These are phyloP conservation scores for Zootermopsis nevadensis DNA, from an alignment of 2,888 invertebrate genomes.

Conservation along the genomic window DNA sequence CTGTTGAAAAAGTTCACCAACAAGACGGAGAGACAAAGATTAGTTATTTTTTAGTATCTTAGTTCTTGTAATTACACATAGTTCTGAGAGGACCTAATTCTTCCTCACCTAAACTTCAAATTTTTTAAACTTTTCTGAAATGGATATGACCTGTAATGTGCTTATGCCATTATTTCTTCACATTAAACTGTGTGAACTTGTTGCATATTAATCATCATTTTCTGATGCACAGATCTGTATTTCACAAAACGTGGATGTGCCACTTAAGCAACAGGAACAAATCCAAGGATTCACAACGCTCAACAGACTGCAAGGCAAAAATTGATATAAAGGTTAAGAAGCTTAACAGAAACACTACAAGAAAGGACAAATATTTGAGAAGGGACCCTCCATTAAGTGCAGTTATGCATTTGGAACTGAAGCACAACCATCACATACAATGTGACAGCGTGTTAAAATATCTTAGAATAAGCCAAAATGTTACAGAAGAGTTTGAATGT, in stretches of 20 bases:
- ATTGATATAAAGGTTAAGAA: slow-evolving; percentile 20
- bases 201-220: no score
- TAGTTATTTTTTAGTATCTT: no score
- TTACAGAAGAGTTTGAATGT: not conserved
- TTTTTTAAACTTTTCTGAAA: no score
- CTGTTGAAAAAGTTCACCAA: no score
- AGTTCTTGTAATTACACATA: no score
- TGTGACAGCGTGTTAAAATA: slow-evolving; percentile 1
- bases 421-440: slow-evolving; percentile 4
- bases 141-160: no score
- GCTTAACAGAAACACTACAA: not conserved
- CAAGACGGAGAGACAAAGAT: no score
- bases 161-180: no score
- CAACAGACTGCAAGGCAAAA: not conserved
- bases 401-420: not conserved
- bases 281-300: not conserved
- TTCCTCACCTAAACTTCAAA: no score
- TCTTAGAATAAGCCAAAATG: not conserved
- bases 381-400: slow-evolving; percentile 22
- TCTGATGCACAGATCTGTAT: not conserved
- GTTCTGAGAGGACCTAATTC: no score
- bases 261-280: slow-evolving; percentile 24
- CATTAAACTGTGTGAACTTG: no score
- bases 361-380: not conserved
- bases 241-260: slow-evolving; percentile 1